Evolutionary conservation across 2,888 invertebrate genomes (phyloP).

Genomic region (Rotaria socialis): DNA sequence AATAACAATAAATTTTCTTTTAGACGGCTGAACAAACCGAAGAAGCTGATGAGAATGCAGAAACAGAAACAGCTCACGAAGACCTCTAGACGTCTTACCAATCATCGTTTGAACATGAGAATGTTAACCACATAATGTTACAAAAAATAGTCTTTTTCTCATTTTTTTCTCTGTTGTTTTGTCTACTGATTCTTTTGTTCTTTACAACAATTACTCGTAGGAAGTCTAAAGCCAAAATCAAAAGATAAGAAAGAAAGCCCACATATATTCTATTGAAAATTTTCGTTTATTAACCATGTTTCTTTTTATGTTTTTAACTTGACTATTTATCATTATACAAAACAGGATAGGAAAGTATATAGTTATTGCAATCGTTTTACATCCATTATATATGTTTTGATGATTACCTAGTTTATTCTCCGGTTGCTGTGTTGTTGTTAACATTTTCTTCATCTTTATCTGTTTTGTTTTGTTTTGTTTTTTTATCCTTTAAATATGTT

Average conservation of each 20-base stretch:
- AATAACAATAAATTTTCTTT: not conserved
- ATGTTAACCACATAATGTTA: not conserved
- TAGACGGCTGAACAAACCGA: slow-evolving; percentile 46
- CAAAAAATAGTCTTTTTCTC: not conserved
- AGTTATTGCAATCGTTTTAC: slow-evolving; percentile 1
- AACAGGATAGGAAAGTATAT: not conserved
- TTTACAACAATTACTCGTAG: not conserved
- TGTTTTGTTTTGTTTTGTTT: not conserved
- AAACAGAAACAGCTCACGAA: not conserved
- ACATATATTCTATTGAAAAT: not conserved
- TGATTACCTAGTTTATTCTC: not conserved
- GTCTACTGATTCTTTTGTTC: not conserved
- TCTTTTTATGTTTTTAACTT: not conserved
- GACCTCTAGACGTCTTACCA: not conserved
- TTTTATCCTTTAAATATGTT: not conserved
- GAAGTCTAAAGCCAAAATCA: not conserved
- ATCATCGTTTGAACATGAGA: not conserved
- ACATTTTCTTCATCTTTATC: not conserved
- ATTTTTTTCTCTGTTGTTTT: not conserved
- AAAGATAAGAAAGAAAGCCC: not conserved
- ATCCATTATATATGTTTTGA: not conserved
- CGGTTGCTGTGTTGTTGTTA: slow-evolving; percentile 28
- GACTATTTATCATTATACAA: not conserved
- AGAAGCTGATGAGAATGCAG: slow-evolving; percentile 34
- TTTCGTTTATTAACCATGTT: not conserved